Base-by-base conservation (phyloP, 1,140 invertebrate species). In the Cydia splendana region DNA sequence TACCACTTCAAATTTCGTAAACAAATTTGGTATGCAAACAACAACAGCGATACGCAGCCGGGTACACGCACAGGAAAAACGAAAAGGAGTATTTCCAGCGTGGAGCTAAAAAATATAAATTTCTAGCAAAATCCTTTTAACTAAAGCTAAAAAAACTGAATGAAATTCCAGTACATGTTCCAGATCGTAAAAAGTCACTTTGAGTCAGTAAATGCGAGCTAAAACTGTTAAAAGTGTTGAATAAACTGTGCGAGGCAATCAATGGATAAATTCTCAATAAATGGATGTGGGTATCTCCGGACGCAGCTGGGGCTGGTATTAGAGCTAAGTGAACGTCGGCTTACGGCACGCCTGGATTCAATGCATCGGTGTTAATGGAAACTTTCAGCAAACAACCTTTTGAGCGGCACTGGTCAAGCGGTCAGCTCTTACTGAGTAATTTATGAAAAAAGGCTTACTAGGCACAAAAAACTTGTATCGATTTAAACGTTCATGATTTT, bases 271-370 rank as follows among this genome's bases (percentile, higher is more conserved):
- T 42, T 71, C 15, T n/a, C 67, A 71, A 71, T 71, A 71, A 71
- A 71, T 42, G 67, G 67, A 71, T 71, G 67, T 18, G 67, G 67
- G 67, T 71, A 71, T 71, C 67, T 34, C 30, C 67, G 67, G 34
- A 13, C 67, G 34, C 67, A 71, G 67, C 67, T 71, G 67, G 15
- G 15, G 67, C 67, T 10, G 30, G 67, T 71, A 71, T 71, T 71
- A 71, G 34, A 71, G 30, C 67, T 71, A 71, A 71, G 67, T 71
- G 67, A 71, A 71, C 67, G n/a, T 71, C 34, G 67, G 67, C 67
- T 71, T 71, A 71, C 67, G 30, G 67, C 4, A 38, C 67, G 30
- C 20, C 65, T 67, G 67, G 67, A 67, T 67, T 38, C 67, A 71
- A 42, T 71, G 30, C 67, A 71, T 9, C 38, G 15, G 38, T 71